A percentile compares a stretch with the other conserved stretches of the same genome.
Evolutionary conservation across 2,113 vertebrate genomes (phyloP).

Genomic region (Malurus elegans): DNA sequence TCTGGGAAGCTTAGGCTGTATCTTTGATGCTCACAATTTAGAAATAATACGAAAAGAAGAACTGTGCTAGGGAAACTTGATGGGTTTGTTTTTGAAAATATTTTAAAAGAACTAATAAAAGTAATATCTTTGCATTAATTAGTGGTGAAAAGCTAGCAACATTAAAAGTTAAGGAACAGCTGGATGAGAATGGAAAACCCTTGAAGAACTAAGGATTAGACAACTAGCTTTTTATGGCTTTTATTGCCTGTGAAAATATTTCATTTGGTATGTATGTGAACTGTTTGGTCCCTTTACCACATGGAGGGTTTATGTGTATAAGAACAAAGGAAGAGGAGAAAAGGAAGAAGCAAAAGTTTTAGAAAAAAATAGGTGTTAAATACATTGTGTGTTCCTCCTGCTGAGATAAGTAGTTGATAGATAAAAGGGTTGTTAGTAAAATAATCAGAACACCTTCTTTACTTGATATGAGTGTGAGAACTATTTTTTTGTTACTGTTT

Average conservation of each 20-base stretch:
- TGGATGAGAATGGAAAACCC: conserved; percentile 18
- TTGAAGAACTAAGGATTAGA: conserved; percentile 38
- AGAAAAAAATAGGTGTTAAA: neutral
- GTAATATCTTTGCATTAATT: neutral
- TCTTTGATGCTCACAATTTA: neutral
- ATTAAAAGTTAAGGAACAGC: neutral
- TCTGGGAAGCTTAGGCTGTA: neutral
- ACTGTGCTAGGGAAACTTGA: neutral
- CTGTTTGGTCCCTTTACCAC: conserved; percentile 27
- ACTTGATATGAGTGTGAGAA: neutral
- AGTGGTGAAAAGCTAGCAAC: neutral
- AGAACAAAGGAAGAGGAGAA: neutral
- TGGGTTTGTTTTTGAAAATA: neutral
- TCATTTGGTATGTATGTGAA: conserved; percentile 51
- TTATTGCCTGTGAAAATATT: conserved; percentile 54
- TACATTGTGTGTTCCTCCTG: neutral
- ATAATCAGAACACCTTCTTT: neutral
- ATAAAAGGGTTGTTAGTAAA: conserved; percentile 9
- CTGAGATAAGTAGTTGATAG: conserved; percentile 41
- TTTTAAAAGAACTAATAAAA: neutral
- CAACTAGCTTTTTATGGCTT: conserved; percentile 40
- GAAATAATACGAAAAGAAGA: neutral
- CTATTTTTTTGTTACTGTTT: neutral
- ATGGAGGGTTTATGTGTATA: conserved; percentile 26
- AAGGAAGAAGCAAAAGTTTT: neutral